Evolutionary conservation across 2,888 invertebrate genomes (phyloP), one percentile per base, ranked within the genome.

Genomic region (Epicampocera succincta): DNA sequence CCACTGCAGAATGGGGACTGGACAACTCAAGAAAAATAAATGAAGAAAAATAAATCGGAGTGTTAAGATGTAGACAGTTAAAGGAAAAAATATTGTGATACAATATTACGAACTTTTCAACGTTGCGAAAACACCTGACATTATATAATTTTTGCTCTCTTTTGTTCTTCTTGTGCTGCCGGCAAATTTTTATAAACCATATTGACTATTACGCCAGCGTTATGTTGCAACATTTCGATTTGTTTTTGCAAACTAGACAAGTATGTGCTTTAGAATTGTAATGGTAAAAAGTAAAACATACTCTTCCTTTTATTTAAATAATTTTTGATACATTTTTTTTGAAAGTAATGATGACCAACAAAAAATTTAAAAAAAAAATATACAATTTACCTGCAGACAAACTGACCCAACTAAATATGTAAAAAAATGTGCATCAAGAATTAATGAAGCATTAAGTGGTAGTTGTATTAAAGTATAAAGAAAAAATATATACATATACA

Each of bases 311-410:
- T 73, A 73, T 33, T 68, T 44, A 73, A 65, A 46, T 60, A 76
- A 60, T 68, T 86, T 80, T 61, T 72, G 52, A 48, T 66, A 33
- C 5, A 75, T 68, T 71, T 87, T 71, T 87, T 86, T 87, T 87
- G 89, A 86, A 86, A 78, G 88, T 88, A 88, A 88, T 86, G 88
- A 87, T 88, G 88, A 89, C 88, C 88, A 87, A 71, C 88, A 87
- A 86, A 84, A 88, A 87, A 6, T 33, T 33, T 33, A 3, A 33
- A 8, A 33, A 9, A 1, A 33, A 6, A 33, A 46, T 44, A 68
- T 60, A 65, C 60, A 66, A 71, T 60, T 44, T 69, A 79, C 80
- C 80, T 77, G 78, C 63, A 76, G 69, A 82, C 74, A 74, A 74
- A 52, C 46, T 76, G 76, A 73, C 77, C 76, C 76, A 77, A 69